phyloP scores from a whole-genome alignment of 2,888 invertebrate species.

The Dryococelus australis region DNA sequence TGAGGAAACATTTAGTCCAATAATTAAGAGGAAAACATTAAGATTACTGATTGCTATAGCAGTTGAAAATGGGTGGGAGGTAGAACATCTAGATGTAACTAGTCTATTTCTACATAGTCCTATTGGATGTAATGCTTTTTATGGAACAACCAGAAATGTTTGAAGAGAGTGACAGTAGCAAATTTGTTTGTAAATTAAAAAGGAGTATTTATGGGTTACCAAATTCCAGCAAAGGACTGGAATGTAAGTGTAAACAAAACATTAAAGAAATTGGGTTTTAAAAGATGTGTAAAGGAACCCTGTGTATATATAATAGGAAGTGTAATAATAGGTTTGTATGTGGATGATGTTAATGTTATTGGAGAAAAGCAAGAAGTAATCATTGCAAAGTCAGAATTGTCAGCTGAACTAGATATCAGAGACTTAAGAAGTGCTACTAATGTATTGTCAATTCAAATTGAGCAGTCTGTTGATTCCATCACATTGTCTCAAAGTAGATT shows the following conservation, averaged over 20 bases:
- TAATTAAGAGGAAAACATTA: background rate
- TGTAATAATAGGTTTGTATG: conserved; percentile 22
- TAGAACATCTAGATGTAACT: too few relatives aligned
- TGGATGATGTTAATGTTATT: background rate
- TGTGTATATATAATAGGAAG: background rate
- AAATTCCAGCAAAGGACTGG: conserved; percentile 35
- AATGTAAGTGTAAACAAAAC: conserved; percentile 12
- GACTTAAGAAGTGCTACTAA: background rate
- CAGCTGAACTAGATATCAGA: background rate
- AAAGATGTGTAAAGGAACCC: background rate
- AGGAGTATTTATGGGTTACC: background rate
- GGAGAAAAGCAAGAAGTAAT: background rate
- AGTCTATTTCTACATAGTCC: background rate
- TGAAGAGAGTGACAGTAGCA: background rate
- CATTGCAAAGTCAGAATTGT: background rate
- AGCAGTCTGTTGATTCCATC: background rate
- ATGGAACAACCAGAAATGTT: background rate
- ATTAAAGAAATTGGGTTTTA: background rate
- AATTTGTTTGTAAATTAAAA: background rate
- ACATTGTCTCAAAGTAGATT: background rate
- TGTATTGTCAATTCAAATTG: background rate
- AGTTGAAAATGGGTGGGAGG: background rate
- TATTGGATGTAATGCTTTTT: background rate
- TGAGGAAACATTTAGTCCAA: background rate
- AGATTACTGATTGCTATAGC: conserved; percentile 25